Evolutionary conservation across 2,888 invertebrate species (phyloP).

Genomic region (Gibbula magus): DNA sequence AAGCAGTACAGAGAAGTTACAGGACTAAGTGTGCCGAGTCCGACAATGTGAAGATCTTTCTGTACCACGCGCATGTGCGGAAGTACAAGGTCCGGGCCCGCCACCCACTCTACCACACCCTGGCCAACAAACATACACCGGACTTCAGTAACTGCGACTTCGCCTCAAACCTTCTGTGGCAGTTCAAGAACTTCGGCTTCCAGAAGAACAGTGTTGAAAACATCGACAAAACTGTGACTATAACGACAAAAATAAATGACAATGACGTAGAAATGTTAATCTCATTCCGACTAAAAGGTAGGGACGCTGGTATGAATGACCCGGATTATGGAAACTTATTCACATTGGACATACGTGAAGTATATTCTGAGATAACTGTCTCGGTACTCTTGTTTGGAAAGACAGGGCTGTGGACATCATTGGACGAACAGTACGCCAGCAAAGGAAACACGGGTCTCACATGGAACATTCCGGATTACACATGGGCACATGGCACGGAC

Average conservation of each 20-base stretch:
- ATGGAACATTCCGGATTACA: slow-evolving; percentile 48
- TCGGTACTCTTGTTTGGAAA: neutral
- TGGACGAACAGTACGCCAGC: slow-evolving; percentile 29
- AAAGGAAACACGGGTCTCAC: slow-evolving; percentile 34
- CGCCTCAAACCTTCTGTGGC: slow-evolving; percentile 42
- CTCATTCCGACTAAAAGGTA: neutral
- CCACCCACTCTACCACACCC: slow-evolving; percentile 47
- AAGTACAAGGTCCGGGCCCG: slow-evolving; percentile 45
- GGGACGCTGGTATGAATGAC: slow-evolving; percentile 21
- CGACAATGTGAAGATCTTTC: slow-evolving; percentile 47
- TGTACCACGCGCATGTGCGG: slow-evolving; percentile 42
- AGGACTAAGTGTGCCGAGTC: slow-evolving; percentile 47
- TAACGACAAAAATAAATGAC: neutral
- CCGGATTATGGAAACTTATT: neutral
- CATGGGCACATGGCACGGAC: slow-evolving; percentile 37
- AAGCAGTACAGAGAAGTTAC: slow-evolving; percentile 43
- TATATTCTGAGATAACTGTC: neutral
- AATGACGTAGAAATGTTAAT: neutral
- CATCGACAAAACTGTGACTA: neutral
- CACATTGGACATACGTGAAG: slow-evolving; percentile 27
- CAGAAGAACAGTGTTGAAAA: neutral
- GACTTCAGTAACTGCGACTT: slow-evolving; percentile 44
- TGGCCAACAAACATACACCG: slow-evolving; percentile 43
- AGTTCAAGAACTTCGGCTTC: slow-evolving; percentile 37
- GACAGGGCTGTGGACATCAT: neutral